A percentile compares a stretch with the other conserved stretches of the same genome.
Conservation (phyloP, 2,113 vertebrate species). For the Parus major region DNA sequence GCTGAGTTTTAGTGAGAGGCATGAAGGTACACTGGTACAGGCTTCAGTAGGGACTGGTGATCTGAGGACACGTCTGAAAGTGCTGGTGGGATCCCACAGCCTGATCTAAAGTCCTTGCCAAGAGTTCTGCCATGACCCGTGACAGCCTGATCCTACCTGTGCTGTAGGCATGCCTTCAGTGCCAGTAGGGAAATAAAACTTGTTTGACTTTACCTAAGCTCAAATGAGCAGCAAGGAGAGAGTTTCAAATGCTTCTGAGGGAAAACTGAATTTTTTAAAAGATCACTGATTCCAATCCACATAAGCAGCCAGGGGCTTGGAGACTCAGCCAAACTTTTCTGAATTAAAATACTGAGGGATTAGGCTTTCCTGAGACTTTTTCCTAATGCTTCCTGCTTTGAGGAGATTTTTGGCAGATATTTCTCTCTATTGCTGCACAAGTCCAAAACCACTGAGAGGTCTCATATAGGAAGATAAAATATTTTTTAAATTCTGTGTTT, state of each 20-base stretch:
- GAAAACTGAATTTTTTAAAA: neutral
- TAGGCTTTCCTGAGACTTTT: constrained; percentile 31
- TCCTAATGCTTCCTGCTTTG: constrained; percentile 28
- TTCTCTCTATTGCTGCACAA: neutral
- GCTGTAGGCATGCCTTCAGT: neutral
- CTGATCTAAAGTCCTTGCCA: neutral
- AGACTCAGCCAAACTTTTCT: constrained; percentile 7
- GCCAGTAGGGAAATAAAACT: neutral
- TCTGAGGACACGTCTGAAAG: neutral
- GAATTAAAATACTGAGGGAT: constrained; percentile 23
- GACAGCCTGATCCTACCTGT: neutral
- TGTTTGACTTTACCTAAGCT: neutral
- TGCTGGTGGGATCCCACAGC: neutral
- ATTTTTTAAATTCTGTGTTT: constrained; percentile 2
- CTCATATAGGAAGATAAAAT: neutral
- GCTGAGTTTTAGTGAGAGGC: neutral
- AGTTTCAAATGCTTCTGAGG: neutral
- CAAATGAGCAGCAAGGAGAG: neutral
- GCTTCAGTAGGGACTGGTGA: neutral
- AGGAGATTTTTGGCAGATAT: neutral
- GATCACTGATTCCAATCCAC: neutral
- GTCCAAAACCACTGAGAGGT: neutral
- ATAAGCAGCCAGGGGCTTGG: neutral
- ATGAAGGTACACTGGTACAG: neutral
- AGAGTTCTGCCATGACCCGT: neutral